Evolutionary conservation across 2,113 vertebrate genomes (phyloP).

Genomic region (Ceratotherium simum): DNA sequence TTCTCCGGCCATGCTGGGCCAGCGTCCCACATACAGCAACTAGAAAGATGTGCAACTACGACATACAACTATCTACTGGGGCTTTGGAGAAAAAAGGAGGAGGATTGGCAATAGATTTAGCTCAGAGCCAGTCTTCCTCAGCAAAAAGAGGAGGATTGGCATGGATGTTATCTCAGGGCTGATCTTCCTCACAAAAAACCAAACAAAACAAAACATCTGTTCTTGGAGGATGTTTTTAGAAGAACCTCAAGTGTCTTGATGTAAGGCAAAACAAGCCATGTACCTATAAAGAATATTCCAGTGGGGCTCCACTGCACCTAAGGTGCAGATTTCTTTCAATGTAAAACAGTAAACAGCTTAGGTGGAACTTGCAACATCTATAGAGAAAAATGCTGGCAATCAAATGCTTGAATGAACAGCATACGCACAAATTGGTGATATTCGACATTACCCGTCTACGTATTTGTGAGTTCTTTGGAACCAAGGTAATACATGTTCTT

Average conservation of each 20-base stretch:
- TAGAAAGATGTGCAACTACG: too few relatives aligned
- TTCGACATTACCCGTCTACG: not conserved
- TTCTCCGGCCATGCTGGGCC: too few relatives aligned
- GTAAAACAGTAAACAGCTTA: not conserved
- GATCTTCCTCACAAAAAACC: too few relatives aligned
- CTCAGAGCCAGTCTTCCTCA: too few relatives aligned
- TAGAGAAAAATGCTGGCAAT: constrained; percentile 13
- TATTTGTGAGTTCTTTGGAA: not conserved
- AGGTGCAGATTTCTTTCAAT: constrained; percentile 35
- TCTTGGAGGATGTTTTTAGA: not conserved
- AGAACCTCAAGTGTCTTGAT: not conserved
- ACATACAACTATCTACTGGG: too few relatives aligned
- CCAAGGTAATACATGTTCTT: not conserved
- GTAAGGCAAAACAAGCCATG: not conserved
- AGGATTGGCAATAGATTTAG: too few relatives aligned
- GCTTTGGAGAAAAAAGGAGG: too few relatives aligned
- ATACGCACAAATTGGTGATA: not conserved
- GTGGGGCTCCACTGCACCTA: not conserved
- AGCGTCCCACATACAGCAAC: too few relatives aligned
- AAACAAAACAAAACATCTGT: not conserved
- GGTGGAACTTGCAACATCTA: not conserved
- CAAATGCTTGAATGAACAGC: not conserved
- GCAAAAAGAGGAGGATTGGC: too few relatives aligned
- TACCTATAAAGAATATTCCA: not conserved
- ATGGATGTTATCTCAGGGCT: too few relatives aligned